Evolutionary conservation across 2,797 vertebrate species (phyloP), one percentile per base, ranked within the genome.

Genomic region (Hoplostethus mediterraneus): DNA sequence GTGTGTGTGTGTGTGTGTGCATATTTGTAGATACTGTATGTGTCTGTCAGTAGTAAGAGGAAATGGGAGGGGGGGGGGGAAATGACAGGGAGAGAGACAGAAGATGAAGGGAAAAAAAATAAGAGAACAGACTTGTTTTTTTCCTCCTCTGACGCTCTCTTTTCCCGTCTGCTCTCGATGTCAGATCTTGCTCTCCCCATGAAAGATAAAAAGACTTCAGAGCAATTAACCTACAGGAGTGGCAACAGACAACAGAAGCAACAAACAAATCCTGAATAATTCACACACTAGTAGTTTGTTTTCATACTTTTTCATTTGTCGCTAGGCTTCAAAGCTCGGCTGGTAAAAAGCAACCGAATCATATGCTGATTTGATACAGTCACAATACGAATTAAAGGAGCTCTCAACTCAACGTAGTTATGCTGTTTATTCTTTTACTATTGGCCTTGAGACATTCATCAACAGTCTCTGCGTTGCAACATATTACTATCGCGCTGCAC

Each of bases 191-290:
- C 62, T 36, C 47, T 51, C 33, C 33, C 6, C 33, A 51, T 10
- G 30, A 21, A 42, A 82, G 75, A 84, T 86, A 56, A 87, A 88
- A 21, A 21, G 72, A 69, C 67, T 82, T 80, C 61, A 67, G 63
- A 67, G 63, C 61, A 73, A 72, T 84, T 83, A 82, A 82, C 77
- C 80, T 74, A 60, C 79, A 74, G 67, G 28, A 57, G 66, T 45
- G 30, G 68, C 79, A 83, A 72, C 58, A 84, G 70, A 83, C 67
- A 77, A 82, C 64, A 75, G 70, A 78, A 77, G 60, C 78, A 84
- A 87, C 69, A 69, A 91, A 82, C 67, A 59, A 12, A 2, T 55
- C 58, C 4, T 89, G 71, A 91, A 87, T 88, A 79, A 89, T 86
- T 87, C 57, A 86, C 71, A 53, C 63, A 11, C 59, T 17, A 67